A percentile compares a stretch with the other conserved stretches of the same genome.
These are phyloP conservation scores for Nephrotoma guestfalica DNA, from an alignment of 2,888 invertebrate genomes.

Conservation along the genomic window DNA sequence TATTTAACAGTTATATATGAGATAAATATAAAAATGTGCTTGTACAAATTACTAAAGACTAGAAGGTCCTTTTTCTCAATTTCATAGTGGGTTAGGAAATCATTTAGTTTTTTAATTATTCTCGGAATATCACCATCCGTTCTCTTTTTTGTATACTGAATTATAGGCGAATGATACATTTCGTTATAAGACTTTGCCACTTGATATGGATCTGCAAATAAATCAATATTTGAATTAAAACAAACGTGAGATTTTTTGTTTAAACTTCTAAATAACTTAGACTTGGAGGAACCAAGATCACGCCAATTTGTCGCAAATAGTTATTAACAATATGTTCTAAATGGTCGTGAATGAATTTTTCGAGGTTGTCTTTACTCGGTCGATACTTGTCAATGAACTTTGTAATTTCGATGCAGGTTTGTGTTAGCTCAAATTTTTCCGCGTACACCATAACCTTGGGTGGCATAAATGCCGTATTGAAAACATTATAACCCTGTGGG, in stretches of 20 bases:
- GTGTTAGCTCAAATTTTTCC: constrained; percentile 25
- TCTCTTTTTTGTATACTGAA: constrained; percentile 5
- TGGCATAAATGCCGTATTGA: constrained; percentile 16
- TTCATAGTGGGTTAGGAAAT: constrained; percentile 8
- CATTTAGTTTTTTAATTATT: constrained; percentile 11
- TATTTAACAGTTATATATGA: not conserved
- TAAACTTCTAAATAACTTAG: not conserved
- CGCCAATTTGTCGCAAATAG: constrained; percentile 9
- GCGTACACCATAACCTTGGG: constrained; percentile 23
- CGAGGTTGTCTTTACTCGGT: constrained; percentile 11
- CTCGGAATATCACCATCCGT: not conserved
- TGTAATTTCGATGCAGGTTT: constrained; percentile 14
- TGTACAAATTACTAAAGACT: constrained; percentile 12
- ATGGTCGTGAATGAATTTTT: constrained; percentile 11
- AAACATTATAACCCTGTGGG: constrained; percentile 6
- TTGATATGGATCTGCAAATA: constrained; percentile 8
- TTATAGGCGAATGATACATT: constrained; percentile 10
- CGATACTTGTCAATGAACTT: constrained; percentile 7
- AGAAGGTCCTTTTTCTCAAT: constrained; percentile 12
- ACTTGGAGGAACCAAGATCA: constrained; percentile 10
- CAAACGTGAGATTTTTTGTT: not conserved
- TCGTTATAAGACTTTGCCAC: constrained; percentile 5
- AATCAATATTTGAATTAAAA: not conserved
- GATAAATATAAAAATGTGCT: not conserved
- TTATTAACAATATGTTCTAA: constrained; percentile 11